phyloP scores from a whole-genome alignment of 64 coral and sea anemone genomes.

The Montipora capricornis region DNA sequence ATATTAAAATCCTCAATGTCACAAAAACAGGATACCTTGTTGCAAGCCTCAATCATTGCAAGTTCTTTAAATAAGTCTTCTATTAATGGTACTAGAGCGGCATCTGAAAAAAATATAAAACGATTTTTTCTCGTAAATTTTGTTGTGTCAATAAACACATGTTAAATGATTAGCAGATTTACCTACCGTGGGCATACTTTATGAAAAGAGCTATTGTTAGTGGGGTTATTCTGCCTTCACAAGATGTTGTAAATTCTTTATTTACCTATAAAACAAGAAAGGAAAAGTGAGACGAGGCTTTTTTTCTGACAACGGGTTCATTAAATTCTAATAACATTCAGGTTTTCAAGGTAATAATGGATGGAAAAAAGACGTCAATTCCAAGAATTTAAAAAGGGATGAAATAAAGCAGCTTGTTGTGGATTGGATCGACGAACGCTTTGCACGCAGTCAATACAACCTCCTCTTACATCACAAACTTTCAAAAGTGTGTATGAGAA shows the following conservation, averaged over 20 bases:
- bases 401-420: too few species aligned
- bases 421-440: too few species aligned
- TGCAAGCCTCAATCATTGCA: slow-evolving; percentile 86
- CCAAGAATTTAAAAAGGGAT: too few species aligned
- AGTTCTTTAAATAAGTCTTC: slow-evolving; percentile 97
- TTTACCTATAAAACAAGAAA: slow-evolving; percentile 74
- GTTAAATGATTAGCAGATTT: background rate
- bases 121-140: background rate
- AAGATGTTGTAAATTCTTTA: slow-evolving; percentile 94
- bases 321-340: background rate
- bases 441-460: too few species aligned
- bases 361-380: too few species aligned
- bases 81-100: slow-evolving; percentile 85
- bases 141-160: background rate
- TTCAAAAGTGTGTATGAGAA: too few species aligned
- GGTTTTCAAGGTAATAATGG: too few species aligned
- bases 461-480: too few species aligned
- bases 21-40: slow-evolving; percentile 57
- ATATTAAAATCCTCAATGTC: too few species aligned
- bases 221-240: slow-evolving; percentile 83
- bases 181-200: slow-evolving; percentile 82
- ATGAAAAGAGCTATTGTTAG: slow-evolving; percentile 91
- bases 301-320: background rate
- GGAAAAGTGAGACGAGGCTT: background rate
- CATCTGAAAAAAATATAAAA: slow-evolving; percentile 59